These are phyloP conservation scores for Diarsia brunnea DNA, from an alignment of 2,888 invertebrate species.

Conservation along the genomic window DNA sequence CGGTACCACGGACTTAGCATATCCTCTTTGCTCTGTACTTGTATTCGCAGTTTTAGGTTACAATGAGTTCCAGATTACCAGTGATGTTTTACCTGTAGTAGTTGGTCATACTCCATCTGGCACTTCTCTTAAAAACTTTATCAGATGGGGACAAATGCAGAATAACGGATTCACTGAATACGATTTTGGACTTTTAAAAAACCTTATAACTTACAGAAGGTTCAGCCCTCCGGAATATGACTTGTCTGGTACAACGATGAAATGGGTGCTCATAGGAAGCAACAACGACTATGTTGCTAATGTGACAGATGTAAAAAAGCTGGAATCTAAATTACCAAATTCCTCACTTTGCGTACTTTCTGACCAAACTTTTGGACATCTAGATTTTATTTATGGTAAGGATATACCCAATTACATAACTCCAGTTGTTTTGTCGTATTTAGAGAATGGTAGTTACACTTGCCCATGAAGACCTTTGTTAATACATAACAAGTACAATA, in stretches of 20 bases:
- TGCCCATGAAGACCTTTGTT: conserved; percentile 51
- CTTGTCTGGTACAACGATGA: conserved; percentile 62
- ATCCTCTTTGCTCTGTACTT: conserved; percentile 65
- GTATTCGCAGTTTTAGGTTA: conserved; percentile 70
- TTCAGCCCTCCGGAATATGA: conserved; percentile 65
- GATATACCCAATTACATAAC: conserved; percentile 68
- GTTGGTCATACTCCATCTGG: conserved; percentile 70
- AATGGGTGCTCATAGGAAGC: conserved; percentile 65
- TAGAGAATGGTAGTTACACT: conserved; percentile 56
- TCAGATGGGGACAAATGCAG: conserved; percentile 69
- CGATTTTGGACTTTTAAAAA: conserved; percentile 64
- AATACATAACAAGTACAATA: conserved; percentile 7
- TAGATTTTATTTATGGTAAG: conserved; percentile 73
- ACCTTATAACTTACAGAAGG: conserved; percentile 61
- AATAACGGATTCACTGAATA: conserved; percentile 69
- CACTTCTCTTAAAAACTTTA: conserved; percentile 69
- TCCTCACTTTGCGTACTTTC: conserved; percentile 66
- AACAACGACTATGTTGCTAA: conserved; percentile 69
- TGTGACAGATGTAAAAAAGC: conserved; percentile 61
- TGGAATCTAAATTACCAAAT: conserved; percentile 59
- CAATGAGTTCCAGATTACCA: conserved; percentile 66
- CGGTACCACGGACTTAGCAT: conserved; percentile 59
- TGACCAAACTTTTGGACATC: conserved; percentile 69
- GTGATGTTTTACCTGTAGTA: conserved; percentile 63
- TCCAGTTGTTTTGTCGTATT: conserved; percentile 61